Base-by-base conservation (phyloP, 2,888 invertebrate species). In the Cerceris rybyensis region DNA sequence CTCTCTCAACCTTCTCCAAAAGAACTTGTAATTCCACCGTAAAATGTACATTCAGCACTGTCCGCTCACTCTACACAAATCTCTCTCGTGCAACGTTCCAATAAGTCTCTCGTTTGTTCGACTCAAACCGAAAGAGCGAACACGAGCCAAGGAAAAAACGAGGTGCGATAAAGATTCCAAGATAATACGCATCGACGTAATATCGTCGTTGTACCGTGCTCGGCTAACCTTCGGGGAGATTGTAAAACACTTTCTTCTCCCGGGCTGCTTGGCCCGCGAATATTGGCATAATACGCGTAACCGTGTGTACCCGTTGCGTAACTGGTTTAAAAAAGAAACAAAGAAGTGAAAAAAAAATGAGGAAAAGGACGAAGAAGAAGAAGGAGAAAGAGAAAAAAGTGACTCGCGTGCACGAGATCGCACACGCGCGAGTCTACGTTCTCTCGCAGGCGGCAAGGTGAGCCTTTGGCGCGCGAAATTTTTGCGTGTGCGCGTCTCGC, bases 381-480 rank as follows among this genome's bases (percentile, higher is more conserved):
- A 28, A 6, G 6, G 66, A 39, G 11, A 28, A 4, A 42, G 14
- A 13, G 41, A 60, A 65, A 68, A 59, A 52, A 49, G 28, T 28
- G 28, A 16, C 64, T 57, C 49, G 57, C 52, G 69, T 69, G 83
- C 81, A 78, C 69, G 80, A 80, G 75, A 86, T 82, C 70, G 75
- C 69, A 59, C 70, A 64, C 79, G 75, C 55, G 50, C 75, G 70
- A 80, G 76, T 79, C 28, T 28, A 28, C 28, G 28, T 28, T 28
- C 28, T 74, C 82, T 67, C 83, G 79, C 72, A 66, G 80, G 76
- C 63, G 77, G 82, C 85, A 83, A 86, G 86, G 87, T 85, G 86
- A 87, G 85, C 69, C 60, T 76, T 70, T 75, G 72, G 74, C 63
- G 78, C 69, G 78, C 66, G 71, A 58, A 70, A 64, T 66, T 67